Evolutionary conservation across 2,888 invertebrate genomes (phyloP).

Genomic region (Galerucella calmariensis): DNA sequence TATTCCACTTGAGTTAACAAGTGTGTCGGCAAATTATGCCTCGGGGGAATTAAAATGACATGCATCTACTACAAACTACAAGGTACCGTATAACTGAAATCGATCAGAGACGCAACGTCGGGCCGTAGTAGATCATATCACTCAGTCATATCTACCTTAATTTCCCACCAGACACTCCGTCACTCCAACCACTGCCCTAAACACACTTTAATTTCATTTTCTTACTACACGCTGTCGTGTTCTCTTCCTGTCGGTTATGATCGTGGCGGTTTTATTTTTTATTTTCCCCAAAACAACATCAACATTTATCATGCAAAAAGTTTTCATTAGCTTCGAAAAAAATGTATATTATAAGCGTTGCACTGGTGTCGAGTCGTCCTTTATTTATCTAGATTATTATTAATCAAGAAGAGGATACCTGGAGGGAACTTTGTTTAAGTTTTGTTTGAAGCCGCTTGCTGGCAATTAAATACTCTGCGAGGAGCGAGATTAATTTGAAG

Average conservation of each 20-base stretch:
- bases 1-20: slow-evolving; percentile 14
- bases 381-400: too few species aligned
- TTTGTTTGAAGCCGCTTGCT: too few species aligned
- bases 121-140: slow-evolving; percentile 52
- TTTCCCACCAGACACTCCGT: slow-evolving; percentile 56
- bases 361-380: too few species aligned
- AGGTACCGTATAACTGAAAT: slow-evolving; percentile 33
- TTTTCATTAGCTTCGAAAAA: too few species aligned
- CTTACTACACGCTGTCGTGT: slow-evolving; percentile 23
- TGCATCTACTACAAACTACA: slow-evolving; percentile 50
- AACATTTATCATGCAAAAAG: too few species aligned
- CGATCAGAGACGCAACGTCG: slow-evolving; percentile 34
- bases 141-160: slow-evolving; percentile 58
- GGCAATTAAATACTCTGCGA: too few species aligned
- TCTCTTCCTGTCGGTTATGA: background rate
- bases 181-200: slow-evolving; percentile 52
- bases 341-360: too few species aligned
- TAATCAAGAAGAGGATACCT: too few species aligned
- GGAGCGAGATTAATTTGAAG: too few species aligned
- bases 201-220: slow-evolving; percentile 53
- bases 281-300: background rate
- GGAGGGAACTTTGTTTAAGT: too few species aligned
- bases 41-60: slow-evolving; percentile 30
- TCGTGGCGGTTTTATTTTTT: background rate
- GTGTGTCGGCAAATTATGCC: slow-evolving; percentile 31